Evolutionary conservation across 1,140 invertebrate genomes (phyloP), one percentile per base, ranked within the genome.

Genomic region (Monochamus saltuarius): DNA sequence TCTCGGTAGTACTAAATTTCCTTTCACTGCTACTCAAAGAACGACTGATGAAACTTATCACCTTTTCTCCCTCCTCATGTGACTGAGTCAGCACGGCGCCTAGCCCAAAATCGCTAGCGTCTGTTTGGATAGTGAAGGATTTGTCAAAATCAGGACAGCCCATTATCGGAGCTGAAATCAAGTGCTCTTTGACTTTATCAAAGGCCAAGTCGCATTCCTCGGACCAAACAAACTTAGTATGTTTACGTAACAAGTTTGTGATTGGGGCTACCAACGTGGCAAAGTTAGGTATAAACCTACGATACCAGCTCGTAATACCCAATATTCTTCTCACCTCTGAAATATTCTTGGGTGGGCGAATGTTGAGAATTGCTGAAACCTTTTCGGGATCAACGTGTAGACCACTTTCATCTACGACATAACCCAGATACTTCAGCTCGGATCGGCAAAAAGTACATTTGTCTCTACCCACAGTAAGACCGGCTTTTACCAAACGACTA

Each of bases 231-330:
- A 61, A 49, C 40, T 59, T 60, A 7, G 58, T 64, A 39, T 70
- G 66, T 39, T 69, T 73, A 51, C 71, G 71, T 16, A 70, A 59
- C 7, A 81, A 64, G 14, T 65, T 34, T 56, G 74, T 68, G 6
- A 82, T 58, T 10, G 78, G 77, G 1, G 57, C 67, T 7, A 71
- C 69, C 2, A 78, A 14, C 7, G 63, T 62, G 6, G 76, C 61
- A 40, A 79, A 72, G 39, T 78, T 65, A 36, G 66, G 65, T n/a
- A 80, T 62, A 59, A 81, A 83, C n/a, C 77, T 65, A 39, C 77
- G 66, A 55, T 79, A 82, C 66, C 76, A 83, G 14, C 68, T 66
- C 14, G 22, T 29, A 3, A 29, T 19, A 11, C 37, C 55, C 36
- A 47, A 11, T 4, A 51, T 52, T 7, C 51, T 11, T 16, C 54